Evolutionary conservation across 1,140 invertebrate genomes (phyloP).

Genomic region (Pentalonia nigronervosa): DNA sequence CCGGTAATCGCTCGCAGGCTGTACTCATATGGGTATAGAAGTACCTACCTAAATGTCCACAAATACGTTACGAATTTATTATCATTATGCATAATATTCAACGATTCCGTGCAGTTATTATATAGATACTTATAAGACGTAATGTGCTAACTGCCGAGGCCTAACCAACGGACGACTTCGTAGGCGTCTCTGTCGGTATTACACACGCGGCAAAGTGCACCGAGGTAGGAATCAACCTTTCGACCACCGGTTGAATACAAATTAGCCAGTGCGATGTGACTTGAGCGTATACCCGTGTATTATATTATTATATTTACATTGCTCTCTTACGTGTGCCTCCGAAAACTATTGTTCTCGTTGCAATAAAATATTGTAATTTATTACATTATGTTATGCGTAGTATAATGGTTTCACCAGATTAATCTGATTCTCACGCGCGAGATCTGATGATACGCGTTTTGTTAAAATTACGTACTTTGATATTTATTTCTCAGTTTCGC

Average conservation of each 20-base stretch:
- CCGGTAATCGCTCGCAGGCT: not conserved
- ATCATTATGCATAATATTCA: not conserved
- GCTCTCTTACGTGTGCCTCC: not conserved
- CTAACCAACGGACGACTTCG: not conserved
- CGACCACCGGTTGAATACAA: not conserved
- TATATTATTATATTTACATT: constrained; percentile 16
- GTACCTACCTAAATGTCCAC: not conserved
- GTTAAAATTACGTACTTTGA: not conserved
- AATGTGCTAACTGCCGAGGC: too few species aligned
- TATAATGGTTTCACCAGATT: not conserved
- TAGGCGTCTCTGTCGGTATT: not conserved
- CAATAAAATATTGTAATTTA: too few species aligned
- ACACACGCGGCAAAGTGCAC: not conserved
- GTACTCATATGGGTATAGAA: not conserved
- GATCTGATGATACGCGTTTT: not conserved
- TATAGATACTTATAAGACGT: not conserved
- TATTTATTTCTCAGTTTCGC: not conserved
- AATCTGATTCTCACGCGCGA: not conserved
- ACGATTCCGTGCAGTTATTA: not conserved
- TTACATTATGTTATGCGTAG: not conserved
- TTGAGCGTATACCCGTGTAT: not conserved
- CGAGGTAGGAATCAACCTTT: not conserved
- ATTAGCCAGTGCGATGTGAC: not conserved
- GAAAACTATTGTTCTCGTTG: not conserved
- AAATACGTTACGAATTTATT: not conserved